These are phyloP conservation scores for Microdon myrmicae DNA, from an alignment of 2,888 invertebrate genomes.

Conservation along the genomic window DNA sequence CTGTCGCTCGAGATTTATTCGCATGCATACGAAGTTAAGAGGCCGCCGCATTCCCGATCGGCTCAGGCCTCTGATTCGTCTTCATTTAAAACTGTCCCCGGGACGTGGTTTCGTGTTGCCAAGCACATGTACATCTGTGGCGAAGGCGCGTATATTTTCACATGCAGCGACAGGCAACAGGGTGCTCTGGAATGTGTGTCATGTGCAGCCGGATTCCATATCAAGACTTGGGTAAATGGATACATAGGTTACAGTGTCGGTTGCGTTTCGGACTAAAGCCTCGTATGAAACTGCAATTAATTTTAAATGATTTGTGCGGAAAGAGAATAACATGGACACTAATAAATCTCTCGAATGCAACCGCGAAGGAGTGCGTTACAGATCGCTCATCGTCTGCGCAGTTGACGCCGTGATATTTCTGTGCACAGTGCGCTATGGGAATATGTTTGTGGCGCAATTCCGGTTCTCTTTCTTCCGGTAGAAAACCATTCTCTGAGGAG, in stretches of 20 bases:
- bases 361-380: not conserved
- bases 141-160: conserved; percentile 46
- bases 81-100: conserved; percentile 25
- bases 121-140: conserved; percentile 46
- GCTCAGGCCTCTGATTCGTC: conserved; percentile 19
- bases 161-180: conserved; percentile 27
- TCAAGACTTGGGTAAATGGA: conserved; percentile 22
- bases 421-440: not conserved
- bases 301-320: conserved; percentile 49
- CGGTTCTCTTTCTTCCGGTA: no score
- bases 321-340: conserved; percentile 6
- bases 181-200: conserved; percentile 31
- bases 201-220: conserved; percentile 11
- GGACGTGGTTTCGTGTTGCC: conserved; percentile 46
- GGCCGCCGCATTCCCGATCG: no score
- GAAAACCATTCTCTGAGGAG: no score
- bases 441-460: not conserved
- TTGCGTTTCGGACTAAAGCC: conserved; percentile 3
- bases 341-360: conserved; percentile 6
- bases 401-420: conserved; percentile 8
- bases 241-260: not conserved
- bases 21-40: conserved; percentile 37
- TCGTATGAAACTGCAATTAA: conserved; percentile 38
- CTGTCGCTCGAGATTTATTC: conserved; percentile 54
- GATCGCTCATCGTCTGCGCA: conserved; percentile 2